Evolutionary conservation across 2,113 vertebrate species (phyloP).

Genomic region (Paracanthobrama guichenoti): DNA sequence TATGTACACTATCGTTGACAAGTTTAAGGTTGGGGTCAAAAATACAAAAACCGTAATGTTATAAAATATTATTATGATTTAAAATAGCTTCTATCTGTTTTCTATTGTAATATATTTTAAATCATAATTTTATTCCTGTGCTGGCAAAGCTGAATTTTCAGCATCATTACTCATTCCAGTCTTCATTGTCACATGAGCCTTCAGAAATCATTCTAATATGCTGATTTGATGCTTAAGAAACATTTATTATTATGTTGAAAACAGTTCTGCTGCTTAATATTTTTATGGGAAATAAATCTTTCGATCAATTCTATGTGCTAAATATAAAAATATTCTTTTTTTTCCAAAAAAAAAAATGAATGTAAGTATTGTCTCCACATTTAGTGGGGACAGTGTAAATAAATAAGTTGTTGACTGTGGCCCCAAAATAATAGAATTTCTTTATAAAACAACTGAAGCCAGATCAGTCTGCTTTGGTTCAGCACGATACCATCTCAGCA

Average conservation of each 20-base stretch:
- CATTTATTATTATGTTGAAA: neutral
- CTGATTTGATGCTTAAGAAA: neutral
- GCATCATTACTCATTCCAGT: too few species aligned
- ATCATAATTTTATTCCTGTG: neutral
- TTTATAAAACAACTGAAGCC: neutral
- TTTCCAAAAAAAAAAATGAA: neutral
- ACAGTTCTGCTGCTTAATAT: neutral
- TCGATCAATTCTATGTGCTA: too few species aligned
- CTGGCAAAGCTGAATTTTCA: too few species aligned
- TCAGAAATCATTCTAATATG: neutral
- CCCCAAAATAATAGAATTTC: neutral
- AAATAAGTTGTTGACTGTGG: neutral
- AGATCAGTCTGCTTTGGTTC: neutral
- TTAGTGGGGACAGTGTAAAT: neutral
- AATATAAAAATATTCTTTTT: neutral
- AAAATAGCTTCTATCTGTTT: neutral
- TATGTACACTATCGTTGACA: too few species aligned
- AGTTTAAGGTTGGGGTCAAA: too few species aligned
- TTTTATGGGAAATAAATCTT: neutral
- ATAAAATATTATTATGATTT: neutral
- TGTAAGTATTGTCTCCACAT: too few species aligned
- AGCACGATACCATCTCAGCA: slow-evolving; percentile 12
- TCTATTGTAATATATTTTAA: neutral
- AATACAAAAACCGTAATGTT: neutral
- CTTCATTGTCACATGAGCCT: too few species aligned